Percentiles rank a stretch among this genome's conserved stretches.
Conservation (phyloP, 2,113 vertebrate species). For the Ia io region DNA sequence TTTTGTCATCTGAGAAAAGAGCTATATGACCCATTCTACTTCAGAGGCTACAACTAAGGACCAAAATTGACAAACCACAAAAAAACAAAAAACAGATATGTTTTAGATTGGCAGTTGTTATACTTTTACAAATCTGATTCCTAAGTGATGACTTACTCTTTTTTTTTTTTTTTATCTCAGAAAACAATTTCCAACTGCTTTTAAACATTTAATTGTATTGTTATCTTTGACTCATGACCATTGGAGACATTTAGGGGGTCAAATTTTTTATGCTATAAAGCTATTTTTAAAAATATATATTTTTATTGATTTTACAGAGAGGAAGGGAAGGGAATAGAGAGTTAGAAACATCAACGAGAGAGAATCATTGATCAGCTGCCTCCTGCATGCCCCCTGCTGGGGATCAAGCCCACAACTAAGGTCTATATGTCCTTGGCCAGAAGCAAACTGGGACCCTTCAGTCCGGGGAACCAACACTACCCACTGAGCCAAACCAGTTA, state of each 20-base stretch:
- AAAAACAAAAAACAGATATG: background rate
- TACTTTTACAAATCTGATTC: background rate
- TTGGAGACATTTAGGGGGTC: background rate
- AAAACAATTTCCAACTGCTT: background rate
- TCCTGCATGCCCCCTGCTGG: no score
- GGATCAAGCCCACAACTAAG: no score
- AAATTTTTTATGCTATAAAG: background rate
- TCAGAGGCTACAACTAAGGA: background rate
- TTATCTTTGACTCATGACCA: background rate
- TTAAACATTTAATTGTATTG: background rate
- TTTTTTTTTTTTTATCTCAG: background rate
- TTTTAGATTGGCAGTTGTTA: background rate
- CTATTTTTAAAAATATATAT: background rate
- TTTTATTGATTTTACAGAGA: no score
- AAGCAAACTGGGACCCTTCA: no score
- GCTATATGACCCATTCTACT: background rate
- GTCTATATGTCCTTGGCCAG: no score
- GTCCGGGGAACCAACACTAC: no score
- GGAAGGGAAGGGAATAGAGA: no score
- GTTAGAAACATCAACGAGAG: no score
- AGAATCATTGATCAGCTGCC: no score
- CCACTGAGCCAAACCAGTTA: no score
- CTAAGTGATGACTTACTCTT: background rate
- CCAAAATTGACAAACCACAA: background rate
- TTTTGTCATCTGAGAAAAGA: background rate